phyloP scores from a whole-genome alignment of 92 coral and sea anemone genomes.

The Bergia puertoricense region DNA sequence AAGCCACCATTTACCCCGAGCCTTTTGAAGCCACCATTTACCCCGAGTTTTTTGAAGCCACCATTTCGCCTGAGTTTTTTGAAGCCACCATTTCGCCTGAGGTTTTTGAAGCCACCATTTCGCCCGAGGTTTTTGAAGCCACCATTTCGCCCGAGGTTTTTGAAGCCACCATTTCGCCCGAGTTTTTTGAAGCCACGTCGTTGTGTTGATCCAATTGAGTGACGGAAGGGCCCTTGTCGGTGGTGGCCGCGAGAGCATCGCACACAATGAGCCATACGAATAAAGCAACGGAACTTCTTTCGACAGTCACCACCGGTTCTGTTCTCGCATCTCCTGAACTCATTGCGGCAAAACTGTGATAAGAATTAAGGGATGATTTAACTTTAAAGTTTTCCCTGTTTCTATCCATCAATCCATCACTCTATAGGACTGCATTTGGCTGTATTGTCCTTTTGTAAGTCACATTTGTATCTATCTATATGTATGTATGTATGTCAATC shows the following conservation, averaged over 20 bases:
- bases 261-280: slow-evolving; percentile 23
- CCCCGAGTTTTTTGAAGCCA: too few relatives aligned
- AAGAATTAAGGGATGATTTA: neutral
- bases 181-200: neutral
- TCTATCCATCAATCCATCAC: neutral
- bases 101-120: too few relatives aligned
- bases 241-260: slow-evolving; percentile 2
- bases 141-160: neutral
- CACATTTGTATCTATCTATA: neutral
- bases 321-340: slow-evolving; percentile 4
- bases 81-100: too few relatives aligned
- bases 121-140: too few relatives aligned
- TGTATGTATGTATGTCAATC: neutral
- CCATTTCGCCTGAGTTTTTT: too few relatives aligned
- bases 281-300: slow-evolving; percentile 11
- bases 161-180: neutral
- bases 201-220: too few relatives aligned
- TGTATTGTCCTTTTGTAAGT: neutral
- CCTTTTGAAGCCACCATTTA: too few relatives aligned
- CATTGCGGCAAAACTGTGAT: slow-evolving; percentile 26
- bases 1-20: too few relatives aligned
- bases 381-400: too few relatives aligned
- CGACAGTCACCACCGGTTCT: slow-evolving; percentile 4
- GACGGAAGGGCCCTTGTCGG: too few relatives aligned
- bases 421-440: neutral